phyloP scores from a whole-genome alignment of 2,113 vertebrate species.

The Australoheros scitulus region DNA sequence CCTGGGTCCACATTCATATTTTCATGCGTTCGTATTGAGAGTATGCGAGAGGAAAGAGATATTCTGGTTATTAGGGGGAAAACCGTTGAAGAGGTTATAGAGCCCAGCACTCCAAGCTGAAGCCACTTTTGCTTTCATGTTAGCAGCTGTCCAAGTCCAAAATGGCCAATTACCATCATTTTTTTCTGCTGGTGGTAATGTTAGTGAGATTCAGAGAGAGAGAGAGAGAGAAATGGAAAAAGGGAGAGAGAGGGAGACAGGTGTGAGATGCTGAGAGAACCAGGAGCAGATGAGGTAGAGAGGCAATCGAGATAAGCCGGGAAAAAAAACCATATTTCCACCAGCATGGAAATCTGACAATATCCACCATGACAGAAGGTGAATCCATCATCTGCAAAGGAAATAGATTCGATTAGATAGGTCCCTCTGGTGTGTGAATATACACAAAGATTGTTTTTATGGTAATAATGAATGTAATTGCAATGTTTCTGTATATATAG shows the following conservation, averaged over 20 bases:
- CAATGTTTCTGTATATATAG: constrained; percentile 11
- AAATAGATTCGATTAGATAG: constrained; percentile 75
- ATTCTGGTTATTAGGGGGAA: constrained; percentile 56
- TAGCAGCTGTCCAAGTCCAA: constrained; percentile 76
- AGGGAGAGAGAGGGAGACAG: not conserved
- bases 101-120: constrained; percentile 64
- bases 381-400: constrained; percentile 73
- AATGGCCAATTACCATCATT: constrained; percentile 81
- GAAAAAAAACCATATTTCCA: constrained; percentile 71
- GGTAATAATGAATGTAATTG: constrained; percentile 69
- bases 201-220: constrained; percentile 41
- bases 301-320: constrained; percentile 65
- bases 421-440: constrained; percentile 62
- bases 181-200: constrained; percentile 71
- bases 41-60: constrained; percentile 25
- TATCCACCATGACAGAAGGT: constrained; percentile 75
- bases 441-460: constrained; percentile 71
- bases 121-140: constrained; percentile 76
- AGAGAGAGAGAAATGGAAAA: not conserved
- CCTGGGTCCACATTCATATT: constrained; percentile 22
- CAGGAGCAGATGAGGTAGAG: constrained; percentile 60
- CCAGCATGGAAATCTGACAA: constrained; percentile 71
- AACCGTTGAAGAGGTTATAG: constrained; percentile 66
- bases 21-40: constrained; percentile 29
- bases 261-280: constrained; percentile 20